Conservation (phyloP, 2,888 invertebrate species). For the Tipula unca region DNA sequence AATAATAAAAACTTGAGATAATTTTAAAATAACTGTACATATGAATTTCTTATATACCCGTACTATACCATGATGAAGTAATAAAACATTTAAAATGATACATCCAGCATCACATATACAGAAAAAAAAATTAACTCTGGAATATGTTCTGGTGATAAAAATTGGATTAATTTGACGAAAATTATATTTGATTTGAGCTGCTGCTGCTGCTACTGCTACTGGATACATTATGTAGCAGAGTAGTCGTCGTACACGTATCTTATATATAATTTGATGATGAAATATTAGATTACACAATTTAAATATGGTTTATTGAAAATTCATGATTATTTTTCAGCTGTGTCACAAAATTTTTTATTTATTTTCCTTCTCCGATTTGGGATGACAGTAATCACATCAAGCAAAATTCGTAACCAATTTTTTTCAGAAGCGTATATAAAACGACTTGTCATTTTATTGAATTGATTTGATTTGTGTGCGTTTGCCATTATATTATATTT, state of each 20-base stretch:
- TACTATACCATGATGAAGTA: not conserved
- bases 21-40: constrained; percentile 8
- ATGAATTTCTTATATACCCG: not conserved
- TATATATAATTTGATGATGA: not conserved
- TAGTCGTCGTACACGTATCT: not conserved
- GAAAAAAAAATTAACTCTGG: not conserved
- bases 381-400: not conserved
- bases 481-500: not conserved
- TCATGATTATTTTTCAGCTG: not conserved
- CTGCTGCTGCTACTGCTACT: not conserved
- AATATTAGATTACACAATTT: constrained; percentile 2
- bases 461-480: not conserved
- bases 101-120: not conserved
- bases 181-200: constrained; percentile 4
- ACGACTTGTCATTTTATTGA: not conserved
- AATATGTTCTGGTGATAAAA: constrained; percentile 14
- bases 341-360: not conserved
- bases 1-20: not conserved
- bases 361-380: not conserved
- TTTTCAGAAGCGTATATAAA: not conserved
- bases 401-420: not conserved
- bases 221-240: not conserved
- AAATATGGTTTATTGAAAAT: constrained; percentile 9
- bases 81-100: constrained; percentile 9
- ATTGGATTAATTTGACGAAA: not conserved